Evolutionary conservation across 2,113 vertebrate species (phyloP), one percentile per base, ranked within the genome.

Genomic region (Etheostoma spectabile): DNA sequence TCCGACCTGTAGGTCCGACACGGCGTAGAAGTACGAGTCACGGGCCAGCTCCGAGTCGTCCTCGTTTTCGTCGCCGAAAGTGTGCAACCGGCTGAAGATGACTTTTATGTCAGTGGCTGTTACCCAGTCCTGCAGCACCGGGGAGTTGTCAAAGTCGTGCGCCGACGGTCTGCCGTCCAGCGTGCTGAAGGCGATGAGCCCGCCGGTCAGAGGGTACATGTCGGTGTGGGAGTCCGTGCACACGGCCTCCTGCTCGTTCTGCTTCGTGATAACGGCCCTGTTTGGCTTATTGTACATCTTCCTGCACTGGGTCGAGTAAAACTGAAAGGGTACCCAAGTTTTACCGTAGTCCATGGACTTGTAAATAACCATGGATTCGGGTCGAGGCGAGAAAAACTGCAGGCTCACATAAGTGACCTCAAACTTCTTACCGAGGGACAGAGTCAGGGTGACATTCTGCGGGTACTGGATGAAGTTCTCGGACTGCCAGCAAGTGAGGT

Each of bases 281-380:
- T 93, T 98, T 45, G 98, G 97, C 86, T 95, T 96, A 93, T 96
- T 97, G 95, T 97, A 99, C 96, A 97, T 98, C 93, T 97, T 97
- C 81, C 97, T 93, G 94, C 98, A 99, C 94, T 99, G 98, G 30
- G 97, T 96, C 30, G 98, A 99, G 93, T 99, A 99, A 85, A 96
- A 98, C 93, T 99, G 98, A 88, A 99, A 99, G 71, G 98, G 97
- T 22, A 98, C 96, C 98, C 98, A 99, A 14, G 96, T 96, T 90
- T 97, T 97, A 8, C 98, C 98, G 88, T 97, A 97, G 96, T 99
- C 98, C 98, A 99, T 99, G 73, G 98, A 99, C 91, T 99, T 99
- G 93, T 95, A 97, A 87, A 99, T 98, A 57, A 93, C 96, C 97
- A 99, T 98, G 84, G 98, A 99, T 82, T 99, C 98, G 0, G 98